Evolutionary conservation across 2,113 vertebrate genomes (phyloP).

Genomic region (Centrocercus urophasianus): DNA sequence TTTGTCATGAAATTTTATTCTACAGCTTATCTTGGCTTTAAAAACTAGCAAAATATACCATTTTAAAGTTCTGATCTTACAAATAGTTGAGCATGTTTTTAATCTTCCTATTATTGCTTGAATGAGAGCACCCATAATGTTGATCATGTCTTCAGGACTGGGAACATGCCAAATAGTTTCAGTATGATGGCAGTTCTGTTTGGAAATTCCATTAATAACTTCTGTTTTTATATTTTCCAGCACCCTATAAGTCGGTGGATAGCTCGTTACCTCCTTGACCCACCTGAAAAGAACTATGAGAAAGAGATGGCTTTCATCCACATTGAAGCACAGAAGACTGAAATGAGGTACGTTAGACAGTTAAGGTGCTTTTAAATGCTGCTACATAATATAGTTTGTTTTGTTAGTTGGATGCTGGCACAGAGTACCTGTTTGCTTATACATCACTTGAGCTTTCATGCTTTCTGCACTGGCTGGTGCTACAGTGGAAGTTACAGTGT

Average conservation of each 20-base stretch:
- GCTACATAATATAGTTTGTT: background rate
- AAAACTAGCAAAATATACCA: background rate
- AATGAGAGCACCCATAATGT: background rate
- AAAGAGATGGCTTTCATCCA: slow-evolving; percentile 87
- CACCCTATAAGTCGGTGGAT: slow-evolving; percentile 96
- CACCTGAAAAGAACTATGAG: slow-evolving; percentile 92
- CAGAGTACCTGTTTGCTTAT: background rate
- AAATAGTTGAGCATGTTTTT: background rate
- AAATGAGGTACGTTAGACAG: slow-evolving; percentile 81
- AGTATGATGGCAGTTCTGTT: background rate
- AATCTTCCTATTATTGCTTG: background rate
- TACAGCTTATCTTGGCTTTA: background rate
- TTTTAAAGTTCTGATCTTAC: background rate
- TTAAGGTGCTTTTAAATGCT: background rate
- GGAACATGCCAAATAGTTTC: background rate
- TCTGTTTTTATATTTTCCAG: slow-evolving; percentile 69
- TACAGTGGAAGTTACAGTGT: background rate
- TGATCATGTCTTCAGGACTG: background rate
- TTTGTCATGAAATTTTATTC: background rate
- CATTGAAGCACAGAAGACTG: slow-evolving; percentile 83
- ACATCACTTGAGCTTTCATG: background rate
- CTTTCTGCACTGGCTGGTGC: background rate
- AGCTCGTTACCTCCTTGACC: slow-evolving; percentile 77
- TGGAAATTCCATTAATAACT: background rate
- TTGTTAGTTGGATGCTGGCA: background rate